Evolutionary conservation across 1,140 invertebrate genomes (phyloP), one percentile per base, ranked within the genome.

Genomic region (Arion vulgaris): DNA sequence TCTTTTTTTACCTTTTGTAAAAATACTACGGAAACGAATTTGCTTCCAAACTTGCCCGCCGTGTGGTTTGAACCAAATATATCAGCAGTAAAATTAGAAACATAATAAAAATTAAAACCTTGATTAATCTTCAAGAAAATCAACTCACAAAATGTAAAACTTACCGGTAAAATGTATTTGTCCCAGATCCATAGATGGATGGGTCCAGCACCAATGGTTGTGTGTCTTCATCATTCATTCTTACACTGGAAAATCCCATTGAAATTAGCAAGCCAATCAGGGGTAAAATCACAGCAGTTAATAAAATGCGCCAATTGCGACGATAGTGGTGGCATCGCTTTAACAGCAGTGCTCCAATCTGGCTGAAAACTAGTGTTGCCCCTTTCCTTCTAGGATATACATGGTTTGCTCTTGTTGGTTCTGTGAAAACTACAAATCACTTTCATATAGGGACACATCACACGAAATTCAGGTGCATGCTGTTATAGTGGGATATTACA

Each of bases 291-390:
- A 92, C 34, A 7, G 87, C 82, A 15, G 88, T 86, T 17, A 92
- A 23, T 26, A 89, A 79, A 74, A 88, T 86, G 28, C 88, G 85
- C 88, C 89, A 90, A 84, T 92, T 87, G 23, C 90, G 83, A 17
- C 86, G 85, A 82, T 90, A 89, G 79, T 92, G 91, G 75, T 89
- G 89, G 75, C 91, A 88, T 13, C 91, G 87, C 77, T 92, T 92
- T 1, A 87, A 51, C 15, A 92, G 53, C n/a, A 92, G 71, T 2
- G 89, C 86, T n/a, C 49, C 36, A 41, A 90, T 83, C 81, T 90
- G 90, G 5, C 85, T 79, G 11, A 87, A 49, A 45, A 84, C 85
- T 36, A 88, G 84, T 38, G 72, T 71, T 17, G 15, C 71, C 15
- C 85, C 85, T 23, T 39, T 80, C 19, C 36, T 4, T 34, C 77